Evolutionary conservation across 2,113 vertebrate species (phyloP), one percentile per base, ranked within the genome.

Genomic region (Gallinago jamesoni): DNA sequence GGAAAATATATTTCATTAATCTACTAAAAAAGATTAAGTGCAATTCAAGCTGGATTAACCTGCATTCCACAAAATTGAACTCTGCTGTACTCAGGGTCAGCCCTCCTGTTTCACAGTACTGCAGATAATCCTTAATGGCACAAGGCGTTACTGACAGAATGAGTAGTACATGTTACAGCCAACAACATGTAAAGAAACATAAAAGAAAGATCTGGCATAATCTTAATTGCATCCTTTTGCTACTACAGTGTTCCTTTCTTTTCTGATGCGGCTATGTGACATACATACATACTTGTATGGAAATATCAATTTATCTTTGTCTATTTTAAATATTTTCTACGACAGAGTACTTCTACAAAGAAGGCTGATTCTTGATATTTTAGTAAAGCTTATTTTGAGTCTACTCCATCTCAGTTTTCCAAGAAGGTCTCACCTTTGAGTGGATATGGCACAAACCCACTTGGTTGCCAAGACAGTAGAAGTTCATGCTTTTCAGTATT

Each of bases 1-100:
- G 56, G 56, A 86, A 90, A 89, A 90, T 90, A 53, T 80, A 94
- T 92, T 95, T 95, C 94, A 28, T 74, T 95, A 86, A 94, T 95
- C 88, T 94, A 39, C 68, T 97, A 93, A 92, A 53, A 89, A 89
- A 92, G 86, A 97, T 95, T 83, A 95, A 91, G 23, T 86, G 76
- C 69, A 94, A 81, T 96, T 96, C 78, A 76, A 75, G 5, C 14
- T 87, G 84, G 86, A 95, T 96, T 95, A 97, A 90, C 81, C 53
- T 92, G 69, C 82, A 83, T 88, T 84, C 64, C 60, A 57, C 74
- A 93, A 74, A 94, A 96, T 45, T 90, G 75, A 92, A 59, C 74
- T 93, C 64, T 53, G 48, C 72, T 92, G 33, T 53, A 83, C 47
- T 67, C 30, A 14, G 28, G 56, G 20, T 91, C 47, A 89, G 56